Evolutionary conservation across 2,113 vertebrate genomes (phyloP).

Genomic region (Gasterosteus aculeatus): DNA sequence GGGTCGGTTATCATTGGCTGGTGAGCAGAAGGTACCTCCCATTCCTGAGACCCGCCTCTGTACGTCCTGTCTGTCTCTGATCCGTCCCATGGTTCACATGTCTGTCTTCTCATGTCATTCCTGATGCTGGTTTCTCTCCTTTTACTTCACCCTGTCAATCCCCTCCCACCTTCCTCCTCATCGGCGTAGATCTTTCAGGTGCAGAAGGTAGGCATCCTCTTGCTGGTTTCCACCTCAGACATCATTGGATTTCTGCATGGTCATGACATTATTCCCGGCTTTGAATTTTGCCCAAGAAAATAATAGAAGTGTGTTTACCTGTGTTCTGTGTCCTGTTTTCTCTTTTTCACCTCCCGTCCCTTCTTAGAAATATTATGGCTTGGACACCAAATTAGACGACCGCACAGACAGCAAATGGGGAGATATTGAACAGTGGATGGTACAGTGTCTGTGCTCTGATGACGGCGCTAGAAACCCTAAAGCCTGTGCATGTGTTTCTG

Average conservation of each 20-base stretch:
- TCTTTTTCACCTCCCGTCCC: conserved; percentile 15
- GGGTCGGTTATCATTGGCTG: conserved; percentile 16
- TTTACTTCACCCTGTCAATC: neutral
- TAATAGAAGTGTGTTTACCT: neutral
- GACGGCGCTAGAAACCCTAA: conserved; percentile 10
- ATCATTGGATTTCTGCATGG: conserved; percentile 5
- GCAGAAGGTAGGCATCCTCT: conserved; percentile 91
- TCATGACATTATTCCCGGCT: neutral
- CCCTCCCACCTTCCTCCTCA: conserved; percentile 35
- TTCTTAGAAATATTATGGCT: conserved; percentile 94
- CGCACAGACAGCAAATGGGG: conserved; percentile 91
- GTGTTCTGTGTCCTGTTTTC: neutral
- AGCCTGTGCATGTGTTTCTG: conserved; percentile 2
- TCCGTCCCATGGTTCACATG: neutral
- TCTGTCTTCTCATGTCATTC: neutral
- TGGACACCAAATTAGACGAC: conserved; percentile 90
- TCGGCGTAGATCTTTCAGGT: conserved; percentile 93
- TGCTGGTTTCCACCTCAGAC: conserved; percentile 22
- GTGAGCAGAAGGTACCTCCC: neutral
- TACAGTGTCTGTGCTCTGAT: conserved; percentile 73
- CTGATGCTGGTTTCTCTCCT: conserved; percentile 6
- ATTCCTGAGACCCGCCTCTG: conserved; percentile 23
- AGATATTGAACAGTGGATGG: conserved; percentile 99
- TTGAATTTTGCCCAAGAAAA: neutral
- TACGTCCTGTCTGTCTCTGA: neutral